Evolutionary conservation across 2,888 invertebrate species (phyloP), one percentile per base, ranked within the genome.

Genomic region (Chrysina gloriosa): DNA sequence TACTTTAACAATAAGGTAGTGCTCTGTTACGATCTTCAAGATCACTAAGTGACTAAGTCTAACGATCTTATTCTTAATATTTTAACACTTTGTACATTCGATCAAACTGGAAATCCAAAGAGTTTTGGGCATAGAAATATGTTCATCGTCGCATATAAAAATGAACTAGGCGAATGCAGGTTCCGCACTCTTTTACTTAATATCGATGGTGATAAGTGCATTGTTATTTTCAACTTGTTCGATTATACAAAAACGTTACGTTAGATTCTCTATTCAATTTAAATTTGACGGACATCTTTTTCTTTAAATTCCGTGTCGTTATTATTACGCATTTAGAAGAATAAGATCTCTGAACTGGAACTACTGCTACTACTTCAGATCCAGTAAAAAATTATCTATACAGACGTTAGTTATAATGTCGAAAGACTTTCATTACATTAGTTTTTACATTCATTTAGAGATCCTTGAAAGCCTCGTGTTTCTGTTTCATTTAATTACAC

Each of bases 371-470:
- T 74, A 71, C 69, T 68, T 75, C 74, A 79, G 77, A 75, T 79
- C 78, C 79, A 81, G 81, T 83, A 82, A 78, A 83, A 83, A 83
- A 82, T 79, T 79, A 79, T 78, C 81, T 82, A 82, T 78, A 75
- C 79, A 80, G 78, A 78, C 75, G 77, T 77, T 50, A 77, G 77
- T 77, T 76, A 77, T 76, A 77, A 78, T 77, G 79, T 80, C 80
- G 79, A 81, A 81, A 82, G 80, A 80, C 79, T 79, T 79, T 77
- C 50, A 69, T 68, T 68, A 63, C 27, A 58, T 58, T 66, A 56
- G 45, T 63, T 77, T 75, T 73, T 78, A 73, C 76, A 75, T 78
- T 76, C 71, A 71, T 69, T 71, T 78, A 81, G 83, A 83, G 82
- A 82, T 83, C 82, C 76, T 83, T 79, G 78, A 78, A 78, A 78